Conservation (phyloP, 2,888 invertebrate genomes). For the Apeira syringaria region DNA sequence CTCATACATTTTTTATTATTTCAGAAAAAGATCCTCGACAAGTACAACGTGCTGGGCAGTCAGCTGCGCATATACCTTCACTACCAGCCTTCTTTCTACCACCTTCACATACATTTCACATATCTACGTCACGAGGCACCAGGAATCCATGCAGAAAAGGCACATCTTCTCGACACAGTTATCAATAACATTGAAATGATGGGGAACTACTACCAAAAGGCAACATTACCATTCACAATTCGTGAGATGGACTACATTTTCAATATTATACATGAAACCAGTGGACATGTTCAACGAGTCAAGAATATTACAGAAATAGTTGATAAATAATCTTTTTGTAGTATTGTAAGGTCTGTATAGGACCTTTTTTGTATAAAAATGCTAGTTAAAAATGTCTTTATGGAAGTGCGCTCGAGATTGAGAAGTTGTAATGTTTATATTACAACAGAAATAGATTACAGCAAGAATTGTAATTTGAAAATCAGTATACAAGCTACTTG, state of each 20-base stretch:
- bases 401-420: constrained; percentile 84
- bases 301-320: constrained; percentile 55
- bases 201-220: constrained; percentile 92
- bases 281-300: constrained; percentile 76
- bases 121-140: constrained; percentile 91
- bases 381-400: constrained; percentile 78
- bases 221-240: constrained; percentile 91
- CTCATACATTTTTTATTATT: constrained; percentile 41
- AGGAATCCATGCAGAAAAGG: constrained; percentile 92
- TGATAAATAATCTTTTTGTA: constrained; percentile 52
- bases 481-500: constrained; percentile 73
- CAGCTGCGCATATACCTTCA: constrained; percentile 94
- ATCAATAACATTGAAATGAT: constrained; percentile 94
- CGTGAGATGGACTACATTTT: constrained; percentile 90
- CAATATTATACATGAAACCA: constrained; percentile 84
- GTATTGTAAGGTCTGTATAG: constrained; percentile 12
- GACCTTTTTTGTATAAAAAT: constrained; percentile 37
- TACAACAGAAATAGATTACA: constrained; percentile 69
- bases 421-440: constrained; percentile 85
- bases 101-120: constrained; percentile 97
- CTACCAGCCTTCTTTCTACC: constrained; percentile 98
- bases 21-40: constrained; percentile 89
- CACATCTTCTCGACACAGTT: constrained; percentile 94
- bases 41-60: constrained; percentile 87
- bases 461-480: constrained; percentile 70